These are phyloP conservation scores for Hiodon tergisus DNA, from an alignment of 2,113 vertebrate genomes.

Conservation along the genomic window DNA sequence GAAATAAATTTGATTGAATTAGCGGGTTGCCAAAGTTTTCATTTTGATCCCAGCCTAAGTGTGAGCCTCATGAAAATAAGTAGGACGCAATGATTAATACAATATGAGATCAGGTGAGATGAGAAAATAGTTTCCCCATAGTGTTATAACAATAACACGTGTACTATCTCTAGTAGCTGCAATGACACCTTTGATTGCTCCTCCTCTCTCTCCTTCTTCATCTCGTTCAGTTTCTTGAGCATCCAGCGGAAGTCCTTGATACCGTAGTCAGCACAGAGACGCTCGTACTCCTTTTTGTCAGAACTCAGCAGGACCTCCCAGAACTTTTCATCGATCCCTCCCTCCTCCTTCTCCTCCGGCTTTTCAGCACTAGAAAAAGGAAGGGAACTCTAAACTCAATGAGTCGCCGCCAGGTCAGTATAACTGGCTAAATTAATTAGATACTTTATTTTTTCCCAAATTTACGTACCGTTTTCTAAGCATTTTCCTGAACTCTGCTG, in stretches of 20 bases:
- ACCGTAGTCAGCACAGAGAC: slow-evolving; percentile 71
- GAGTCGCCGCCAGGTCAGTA: no score
- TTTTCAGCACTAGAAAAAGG: slow-evolving; percentile 1
- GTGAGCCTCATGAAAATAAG: no score
- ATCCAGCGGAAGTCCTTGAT: slow-evolving; percentile 68
- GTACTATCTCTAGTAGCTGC: background rate
- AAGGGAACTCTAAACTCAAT: background rate
- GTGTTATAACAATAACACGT: no score
- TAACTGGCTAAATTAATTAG: no score
- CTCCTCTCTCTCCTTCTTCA: slow-evolving; percentile 55
- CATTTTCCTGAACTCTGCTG: slow-evolving; percentile 65
- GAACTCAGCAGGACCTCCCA: slow-evolving; percentile 72
- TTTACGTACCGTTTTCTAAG: slow-evolving; percentile 66
- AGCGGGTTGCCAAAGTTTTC: no score
- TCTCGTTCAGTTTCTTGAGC: slow-evolving; percentile 66
- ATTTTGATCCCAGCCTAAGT: no score
- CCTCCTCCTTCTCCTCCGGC: slow-evolving; percentile 26
- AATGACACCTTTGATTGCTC: slow-evolving; percentile 60
- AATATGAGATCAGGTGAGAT: background rate
- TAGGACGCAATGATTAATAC: no score
- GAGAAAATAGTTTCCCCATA: background rate
- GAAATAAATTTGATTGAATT: no score
- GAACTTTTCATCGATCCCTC: slow-evolving; percentile 55
- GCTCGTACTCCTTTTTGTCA: slow-evolving; percentile 75
- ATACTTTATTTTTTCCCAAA: no score